Evolutionary conservation across 2,113 vertebrate species (phyloP).

Genomic region (Colius striatus): DNA sequence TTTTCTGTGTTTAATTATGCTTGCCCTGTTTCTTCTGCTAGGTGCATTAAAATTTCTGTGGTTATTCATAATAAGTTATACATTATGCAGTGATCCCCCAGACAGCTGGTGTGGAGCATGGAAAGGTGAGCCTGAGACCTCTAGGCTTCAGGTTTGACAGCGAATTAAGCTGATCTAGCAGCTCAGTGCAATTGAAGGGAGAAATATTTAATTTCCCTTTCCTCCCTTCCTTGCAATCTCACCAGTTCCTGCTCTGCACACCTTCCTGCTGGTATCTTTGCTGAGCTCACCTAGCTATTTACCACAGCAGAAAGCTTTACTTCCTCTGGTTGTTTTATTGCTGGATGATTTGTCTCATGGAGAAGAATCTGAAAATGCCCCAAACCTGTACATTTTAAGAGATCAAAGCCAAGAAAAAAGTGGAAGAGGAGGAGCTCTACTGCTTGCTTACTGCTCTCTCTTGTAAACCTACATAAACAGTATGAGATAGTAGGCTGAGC

Average conservation of each 20-base stretch:
- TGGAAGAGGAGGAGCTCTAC: not conserved
- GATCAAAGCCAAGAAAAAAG: not conserved
- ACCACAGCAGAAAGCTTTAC: not conserved
- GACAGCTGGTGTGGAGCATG: not conserved
- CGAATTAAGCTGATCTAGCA: not conserved
- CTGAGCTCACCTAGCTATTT: not conserved
- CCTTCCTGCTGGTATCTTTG: not conserved
- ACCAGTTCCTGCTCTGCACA: fast-evolving
- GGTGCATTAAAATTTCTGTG: not conserved
- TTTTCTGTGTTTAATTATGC: not conserved
- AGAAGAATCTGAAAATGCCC: not conserved
- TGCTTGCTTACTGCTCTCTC: fast-evolving
- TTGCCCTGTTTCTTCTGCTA: not conserved
- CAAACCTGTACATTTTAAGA: not conserved
- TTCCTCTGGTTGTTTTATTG: not conserved
- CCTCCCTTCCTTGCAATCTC: not conserved
- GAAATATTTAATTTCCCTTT: not conserved
- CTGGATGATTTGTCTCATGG: not conserved
- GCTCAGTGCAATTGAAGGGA: not conserved
- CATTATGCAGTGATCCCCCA: not conserved
- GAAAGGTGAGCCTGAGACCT: not conserved
- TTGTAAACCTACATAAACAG: not conserved
- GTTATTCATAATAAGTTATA: not conserved
- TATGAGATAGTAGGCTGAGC: not conserved
- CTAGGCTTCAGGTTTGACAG: not conserved